Evolutionary conservation across 1,140 invertebrate species (phyloP), one percentile per base, ranked within the genome.

Genomic region (Choristoneura fumiferana): DNA sequence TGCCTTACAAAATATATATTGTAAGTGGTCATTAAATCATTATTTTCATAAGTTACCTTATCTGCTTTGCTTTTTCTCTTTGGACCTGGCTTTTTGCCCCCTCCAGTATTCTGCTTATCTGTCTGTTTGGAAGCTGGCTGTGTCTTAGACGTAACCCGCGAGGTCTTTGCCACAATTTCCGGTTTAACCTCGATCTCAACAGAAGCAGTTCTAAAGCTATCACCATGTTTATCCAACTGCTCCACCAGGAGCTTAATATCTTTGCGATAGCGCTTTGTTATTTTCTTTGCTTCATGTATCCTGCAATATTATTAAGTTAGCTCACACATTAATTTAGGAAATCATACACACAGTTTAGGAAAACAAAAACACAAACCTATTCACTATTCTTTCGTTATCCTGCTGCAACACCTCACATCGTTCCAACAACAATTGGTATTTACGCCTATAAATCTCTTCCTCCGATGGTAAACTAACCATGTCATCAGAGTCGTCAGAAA

Each of bases 341-440:
- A 36, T 54, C 45, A 39, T 67, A 56, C 45, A 53, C 49, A 38
- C 54, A 63, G 63, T 53, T 45, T 53, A 62, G 59, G 37, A 55
- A 57, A 53, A 45, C 14, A 36, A 63, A 57, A 68, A 76, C 60
- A 84, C 78, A 62, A 79, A 91, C 91, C 92, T 91, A 84, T 92
- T 92, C 14, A 93, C 90, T 63, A 93, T 86, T 76, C 91, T 88
- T 82, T 93, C 91, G 80, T 93, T 93, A 73, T 92, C 91, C 87
- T 92, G 91, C 71, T 93, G 92, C 61, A 93, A 84, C 39, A 91
- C 90, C 83, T 92, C 91, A 79, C 92, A 93, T 89, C 92, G 89
- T 73, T 92, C 92, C 55, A 92, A 77, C 45, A 93, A 79, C 62
- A 93, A 78, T 64, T 92, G 91, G 77, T 92, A 93, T 89, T 93